These are phyloP conservation scores for Leucophenga varia DNA, from an alignment of 1,140 invertebrate genomes.

Conservation along the genomic window DNA sequence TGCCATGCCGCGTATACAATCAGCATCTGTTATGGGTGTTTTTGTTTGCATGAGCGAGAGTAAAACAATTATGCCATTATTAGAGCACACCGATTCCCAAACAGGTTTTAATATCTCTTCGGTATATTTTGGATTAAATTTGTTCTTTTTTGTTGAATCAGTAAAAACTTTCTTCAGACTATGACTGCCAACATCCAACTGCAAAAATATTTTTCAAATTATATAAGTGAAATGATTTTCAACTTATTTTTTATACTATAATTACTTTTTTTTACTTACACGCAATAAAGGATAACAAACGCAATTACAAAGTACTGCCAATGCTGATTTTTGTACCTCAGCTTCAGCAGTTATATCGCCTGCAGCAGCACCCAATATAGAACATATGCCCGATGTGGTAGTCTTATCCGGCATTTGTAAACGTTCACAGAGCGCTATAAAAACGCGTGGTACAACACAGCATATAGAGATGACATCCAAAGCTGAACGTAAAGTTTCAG, in stretches of 20 bases:
- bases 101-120: slow-evolving; percentile 88
- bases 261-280: slow-evolving; percentile 60
- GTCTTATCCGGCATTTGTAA: slow-evolving; percentile 73
- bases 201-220: too few species aligned
- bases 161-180: slow-evolving; percentile 48
- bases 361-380: slow-evolving; percentile 79
- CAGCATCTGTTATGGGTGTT: slow-evolving; percentile 94
- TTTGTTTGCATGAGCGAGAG: slow-evolving; percentile 85
- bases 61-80: slow-evolving; percentile 94
- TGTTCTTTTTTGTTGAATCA: slow-evolving; percentile 71
- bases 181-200: neutral
- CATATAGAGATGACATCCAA: slow-evolving; percentile 89
- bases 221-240: too few species aligned
- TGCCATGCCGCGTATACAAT: slow-evolving; percentile 87
- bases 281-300: slow-evolving; percentile 87
- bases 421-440: slow-evolving; percentile 76
- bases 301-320: slow-evolving; percentile 87
- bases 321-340: slow-evolving; percentile 87
- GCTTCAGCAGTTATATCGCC: slow-evolving; percentile 86
- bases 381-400: slow-evolving; percentile 71
- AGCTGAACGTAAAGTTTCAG: slow-evolving; percentile 85
- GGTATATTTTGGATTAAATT: slow-evolving; percentile 69
- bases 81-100: slow-evolving; percentile 89
- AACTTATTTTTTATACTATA: too few species aligned
- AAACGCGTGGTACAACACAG: slow-evolving; percentile 85